Percentiles rank a stretch among this genome's conserved stretches.
Evolutionary conservation across 1,140 invertebrate species (phyloP).

Genomic region (Steinernema feltiae): DNA sequence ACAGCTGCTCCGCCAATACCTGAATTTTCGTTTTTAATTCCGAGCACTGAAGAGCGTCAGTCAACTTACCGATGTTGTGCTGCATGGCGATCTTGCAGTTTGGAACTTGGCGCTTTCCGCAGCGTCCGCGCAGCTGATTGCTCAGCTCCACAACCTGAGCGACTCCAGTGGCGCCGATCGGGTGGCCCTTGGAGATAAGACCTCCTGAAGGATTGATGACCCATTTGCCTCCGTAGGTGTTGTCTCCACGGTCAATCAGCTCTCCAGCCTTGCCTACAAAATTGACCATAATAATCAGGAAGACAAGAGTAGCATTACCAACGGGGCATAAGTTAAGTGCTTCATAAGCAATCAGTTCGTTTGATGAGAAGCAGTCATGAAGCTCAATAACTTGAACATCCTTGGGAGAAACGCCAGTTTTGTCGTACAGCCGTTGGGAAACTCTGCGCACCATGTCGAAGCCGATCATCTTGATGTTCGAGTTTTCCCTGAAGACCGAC

Average conservation of each 20-base stretch:
- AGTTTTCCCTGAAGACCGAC: slow-evolving; percentile 75
- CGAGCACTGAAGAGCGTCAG: background rate
- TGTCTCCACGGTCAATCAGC: slow-evolving; percentile 83
- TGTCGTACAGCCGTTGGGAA: slow-evolving; percentile 72
- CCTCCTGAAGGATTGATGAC: slow-evolving; percentile 96
- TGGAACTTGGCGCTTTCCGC: slow-evolving; percentile 80
- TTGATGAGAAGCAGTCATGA: slow-evolving; percentile 98
- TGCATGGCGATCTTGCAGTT: slow-evolving; percentile 78
- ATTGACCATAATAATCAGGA: background rate
- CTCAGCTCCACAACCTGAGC: slow-evolving; percentile 90
- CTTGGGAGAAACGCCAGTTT: slow-evolving; percentile 63
- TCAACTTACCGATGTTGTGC: slow-evolving; percentile 80
- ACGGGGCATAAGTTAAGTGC: slow-evolving; percentile 82
- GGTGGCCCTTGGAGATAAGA: slow-evolving; percentile 96
- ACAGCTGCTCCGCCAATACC: slow-evolving; percentile 85
- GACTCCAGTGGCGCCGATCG: slow-evolving; percentile 86
- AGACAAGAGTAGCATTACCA: slow-evolving; percentile 61
- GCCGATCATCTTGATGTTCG: slow-evolving; percentile 83
- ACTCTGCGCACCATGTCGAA: slow-evolving; percentile 89
- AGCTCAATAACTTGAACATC: slow-evolving; percentile 76
- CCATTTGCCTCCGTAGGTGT: slow-evolving; percentile 94
- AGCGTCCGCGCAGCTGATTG: slow-evolving; percentile 80
- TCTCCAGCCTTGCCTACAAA: slow-evolving; percentile 72
- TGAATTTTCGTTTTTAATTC: slow-evolving; percentile 27
- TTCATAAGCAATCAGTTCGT: slow-evolving; percentile 95